Evolutionary conservation across 2,888 invertebrate species (phyloP), one percentile per base, ranked within the genome.

Genomic region (Hirudinaria manillensis): DNA sequence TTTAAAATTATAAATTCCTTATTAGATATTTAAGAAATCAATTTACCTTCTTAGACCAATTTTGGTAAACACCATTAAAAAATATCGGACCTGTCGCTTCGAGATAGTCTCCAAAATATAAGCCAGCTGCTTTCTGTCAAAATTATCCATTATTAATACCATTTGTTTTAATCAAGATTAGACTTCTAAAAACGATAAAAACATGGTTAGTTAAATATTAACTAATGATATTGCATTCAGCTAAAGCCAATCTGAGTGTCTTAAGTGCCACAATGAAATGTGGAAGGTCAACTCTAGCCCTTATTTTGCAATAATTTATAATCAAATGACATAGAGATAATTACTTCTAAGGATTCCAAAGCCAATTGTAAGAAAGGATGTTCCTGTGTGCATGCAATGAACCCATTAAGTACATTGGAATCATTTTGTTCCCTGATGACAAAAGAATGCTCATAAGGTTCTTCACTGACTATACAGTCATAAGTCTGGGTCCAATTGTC

Each of bases 401-500:
- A 71, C 16, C 79, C 77, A 75, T 79, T 79, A 56, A 79, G 74
- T 0, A 77, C 70, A 72, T 77, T 78, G 0, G 76, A 29, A 16
- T 34, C 65, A 19, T 66, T 53, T 53, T 73, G 56, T 19, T 77
- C 76, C 10, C 77, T 51, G 10, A 80, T 53, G n/a, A 80, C 51
- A 53, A 72, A 77, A 10, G 77, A 6, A 71, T 80, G 80, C 67
- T 75, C 78, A 27, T 77, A 76, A 16, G 77, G 72, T 71, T 80
- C 80, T 73, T 79, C 77, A 6, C 75, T 72, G 32, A 80, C 55
- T n/a, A 80, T 29, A 53, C 78, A 79, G 45, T 76, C 66, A 34
- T 76, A 76, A 29, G 56, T 74, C 38, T 66, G 53, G 2, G 77
- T 76, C 79, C 77, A 77, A 27, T 66, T 45, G 72, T 79, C 78